Evolutionary conservation across 2,888 invertebrate species (phyloP).

Genomic region (Tetrapedia diversipes): DNA sequence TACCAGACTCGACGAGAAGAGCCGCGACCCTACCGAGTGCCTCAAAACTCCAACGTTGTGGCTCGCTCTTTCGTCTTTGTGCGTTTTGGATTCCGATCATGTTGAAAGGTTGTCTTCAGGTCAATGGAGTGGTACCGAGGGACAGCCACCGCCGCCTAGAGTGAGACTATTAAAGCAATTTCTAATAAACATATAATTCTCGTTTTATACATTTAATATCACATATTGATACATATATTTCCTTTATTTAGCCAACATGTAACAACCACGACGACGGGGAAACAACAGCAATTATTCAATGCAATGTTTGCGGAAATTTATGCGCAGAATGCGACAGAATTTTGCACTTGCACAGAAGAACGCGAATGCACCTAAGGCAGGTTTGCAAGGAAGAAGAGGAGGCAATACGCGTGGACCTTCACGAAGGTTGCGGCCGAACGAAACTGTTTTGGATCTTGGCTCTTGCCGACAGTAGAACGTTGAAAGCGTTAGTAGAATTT

Average conservation of each 20-base stretch:
- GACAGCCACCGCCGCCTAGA: conserved; percentile 84
- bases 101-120: conserved; percentile 92
- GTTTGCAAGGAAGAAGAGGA: conserved; percentile 98
- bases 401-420: conserved; percentile 97
- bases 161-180: conserved; percentile 70
- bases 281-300: conserved; percentile 96
- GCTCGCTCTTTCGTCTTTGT: conserved; percentile 96
- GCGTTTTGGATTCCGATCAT: conserved; percentile 95
- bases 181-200: not conserved
- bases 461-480: conserved; percentile 95
- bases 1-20: conserved; percentile 90
- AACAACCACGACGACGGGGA: conserved; percentile 98
- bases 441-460: conserved; percentile 98
- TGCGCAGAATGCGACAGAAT: conserved; percentile 98
- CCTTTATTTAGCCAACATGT: conserved; percentile 89
- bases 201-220: not conserved
- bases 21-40: conserved; percentile 90
- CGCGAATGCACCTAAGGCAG: conserved; percentile 93
- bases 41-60: conserved; percentile 93
- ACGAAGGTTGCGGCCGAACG: conserved; percentile 97
- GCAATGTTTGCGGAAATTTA: conserved; percentile 94
- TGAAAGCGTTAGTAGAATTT: conserved; percentile 96
- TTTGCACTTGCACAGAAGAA: conserved; percentile 94
- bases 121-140: conserved; percentile 89
- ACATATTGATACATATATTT: not conserved